Conservation (phyloP, 1,140 invertebrate species). For the Grapholita molesta region DNA sequence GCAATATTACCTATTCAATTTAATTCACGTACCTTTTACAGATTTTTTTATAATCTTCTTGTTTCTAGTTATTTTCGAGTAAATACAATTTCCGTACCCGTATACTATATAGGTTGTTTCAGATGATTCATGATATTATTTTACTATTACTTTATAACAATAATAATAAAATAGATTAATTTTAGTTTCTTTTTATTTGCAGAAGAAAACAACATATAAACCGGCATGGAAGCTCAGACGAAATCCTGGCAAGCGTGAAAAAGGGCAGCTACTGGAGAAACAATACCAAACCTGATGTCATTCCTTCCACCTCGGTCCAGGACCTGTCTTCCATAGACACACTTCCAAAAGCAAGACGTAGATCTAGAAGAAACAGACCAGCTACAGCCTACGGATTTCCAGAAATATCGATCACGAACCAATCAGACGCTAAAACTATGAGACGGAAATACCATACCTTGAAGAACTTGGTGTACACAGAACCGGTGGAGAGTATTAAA, state of each 20-base stretch:
- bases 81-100: no score
- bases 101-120: no score
- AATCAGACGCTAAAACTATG: conserved; percentile 58
- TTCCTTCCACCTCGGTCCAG: conserved; percentile 42
- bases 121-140: no score
- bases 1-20: no score
- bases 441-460: conserved; percentile 64
- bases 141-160: no score
- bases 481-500: conserved; percentile 59
- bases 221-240: conserved; percentile 55
- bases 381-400: conserved; percentile 58
- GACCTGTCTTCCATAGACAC: conserved; percentile 33
- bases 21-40: no score
- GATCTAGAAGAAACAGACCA: conserved; percentile 39
- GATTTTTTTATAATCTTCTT: no score
- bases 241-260: conserved; percentile 58
- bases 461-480: conserved; percentile 62
- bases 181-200: neutral
- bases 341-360: conserved; percentile 38
- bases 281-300: conserved; percentile 62
- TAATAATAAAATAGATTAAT: no score
- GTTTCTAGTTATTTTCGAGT: no score
- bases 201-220: conserved; percentile 31
- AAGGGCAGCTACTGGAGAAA: conserved; percentile 63
- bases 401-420: conserved; percentile 64